These are phyloP conservation scores for Aplidium turbinatum DNA, from an alignment of 23 tunicate species.

Conservation along the genomic window DNA sequence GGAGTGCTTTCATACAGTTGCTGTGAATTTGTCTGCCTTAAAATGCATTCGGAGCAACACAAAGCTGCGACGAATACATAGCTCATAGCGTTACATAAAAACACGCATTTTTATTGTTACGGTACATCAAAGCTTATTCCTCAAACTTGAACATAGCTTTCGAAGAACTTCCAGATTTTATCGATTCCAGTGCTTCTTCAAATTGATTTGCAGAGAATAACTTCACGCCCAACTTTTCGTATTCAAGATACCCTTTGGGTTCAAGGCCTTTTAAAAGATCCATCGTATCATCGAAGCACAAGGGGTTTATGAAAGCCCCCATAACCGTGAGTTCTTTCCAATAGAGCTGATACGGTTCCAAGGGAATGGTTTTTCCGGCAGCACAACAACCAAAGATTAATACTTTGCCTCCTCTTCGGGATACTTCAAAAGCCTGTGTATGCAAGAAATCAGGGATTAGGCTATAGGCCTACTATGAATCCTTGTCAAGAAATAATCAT, in stretches of 20 bases:
- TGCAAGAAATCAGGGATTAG: too few relatives aligned
- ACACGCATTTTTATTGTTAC: too few relatives aligned
- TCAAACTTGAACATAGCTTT: slow-evolving; percentile 72
- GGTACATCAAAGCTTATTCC: too few relatives aligned
- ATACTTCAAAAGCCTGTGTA: slow-evolving; percentile 54
- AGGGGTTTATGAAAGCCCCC: slow-evolving; percentile 79
- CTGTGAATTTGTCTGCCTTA: too few relatives aligned
- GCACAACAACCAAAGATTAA: slow-evolving; percentile 88
- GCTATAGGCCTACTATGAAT: too few relatives aligned
- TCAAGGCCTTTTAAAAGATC: slow-evolving; percentile 43
- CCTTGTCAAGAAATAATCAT: too few relatives aligned
- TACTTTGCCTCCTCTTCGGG: slow-evolving; percentile 76
- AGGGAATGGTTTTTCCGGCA: slow-evolving; percentile 73
- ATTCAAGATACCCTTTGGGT: slow-evolving; percentile 31
- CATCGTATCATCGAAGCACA: slow-evolving; percentile 77
- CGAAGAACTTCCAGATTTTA: slow-evolving; percentile 67
- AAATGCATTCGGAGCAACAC: too few relatives aligned
- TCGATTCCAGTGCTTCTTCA: slow-evolving; percentile 59
- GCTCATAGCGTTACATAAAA: too few relatives aligned
- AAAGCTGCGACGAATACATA: too few relatives aligned
- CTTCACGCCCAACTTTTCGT: slow-evolving; percentile 63
- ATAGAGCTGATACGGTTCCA: slow-evolving; percentile 83
- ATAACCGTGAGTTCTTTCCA: slow-evolving; percentile 81
- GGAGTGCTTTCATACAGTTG: too few relatives aligned
- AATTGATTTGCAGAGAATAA: slow-evolving; percentile 38